A percentile compares a stretch with the other conserved stretches of the same genome.
Evolutionary conservation across 2,113 vertebrate species (phyloP).

Genomic region (Scomber japonicus): DNA sequence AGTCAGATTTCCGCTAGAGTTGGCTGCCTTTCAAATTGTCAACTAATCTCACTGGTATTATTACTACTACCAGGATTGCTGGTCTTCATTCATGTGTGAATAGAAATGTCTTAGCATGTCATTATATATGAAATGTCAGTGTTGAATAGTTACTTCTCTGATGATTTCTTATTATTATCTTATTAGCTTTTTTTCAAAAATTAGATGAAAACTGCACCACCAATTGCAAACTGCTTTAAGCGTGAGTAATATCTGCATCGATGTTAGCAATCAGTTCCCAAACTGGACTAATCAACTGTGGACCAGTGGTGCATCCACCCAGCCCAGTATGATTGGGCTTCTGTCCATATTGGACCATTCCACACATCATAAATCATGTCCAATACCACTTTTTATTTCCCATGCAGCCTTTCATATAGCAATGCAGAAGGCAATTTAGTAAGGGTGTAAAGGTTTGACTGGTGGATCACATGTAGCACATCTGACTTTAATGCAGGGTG

Average conservation of each 20-base stretch:
- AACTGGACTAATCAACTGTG: background rate
- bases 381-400: background rate
- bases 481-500: no score
- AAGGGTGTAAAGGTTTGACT: background rate
- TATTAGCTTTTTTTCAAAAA: background rate
- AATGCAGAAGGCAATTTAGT: background rate
- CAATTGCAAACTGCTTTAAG: no score
- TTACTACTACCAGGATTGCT: background rate
- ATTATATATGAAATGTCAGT: background rate
- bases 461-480: background rate
- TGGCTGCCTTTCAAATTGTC: constrained; percentile 24
- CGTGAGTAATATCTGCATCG: no score
- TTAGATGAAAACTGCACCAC: background rate
- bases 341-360: no score
- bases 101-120: background rate
- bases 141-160: background rate
- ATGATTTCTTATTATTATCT: background rate
- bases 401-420: background rate
- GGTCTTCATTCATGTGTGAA: background rate
- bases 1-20: constrained; percentile 24
- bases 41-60: constrained; percentile 9
- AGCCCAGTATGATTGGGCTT: no score
- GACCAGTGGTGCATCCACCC: no score
- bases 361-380: background rate
- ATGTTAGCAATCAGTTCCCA: background rate